Percentiles rank a stretch among this genome's conserved stretches.
These are phyloP conservation scores for Zaprionus vittiger DNA, from an alignment of 1,140 invertebrate genomes.

Conservation along the genomic window DNA sequence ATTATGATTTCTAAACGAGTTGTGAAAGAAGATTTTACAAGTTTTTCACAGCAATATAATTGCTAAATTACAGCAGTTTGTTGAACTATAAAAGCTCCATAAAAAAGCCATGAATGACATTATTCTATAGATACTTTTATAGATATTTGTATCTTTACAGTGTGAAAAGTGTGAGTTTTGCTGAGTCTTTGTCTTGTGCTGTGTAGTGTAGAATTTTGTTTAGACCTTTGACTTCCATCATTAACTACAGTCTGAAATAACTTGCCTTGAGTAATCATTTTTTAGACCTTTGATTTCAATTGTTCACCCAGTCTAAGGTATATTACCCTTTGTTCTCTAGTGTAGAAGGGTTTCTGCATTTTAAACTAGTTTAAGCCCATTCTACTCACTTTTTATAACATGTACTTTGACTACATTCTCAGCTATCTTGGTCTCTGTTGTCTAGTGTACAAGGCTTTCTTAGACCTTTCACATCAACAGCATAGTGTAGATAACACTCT, in stretches of 20 bases:
- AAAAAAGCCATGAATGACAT: background rate
- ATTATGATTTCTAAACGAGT: background rate
- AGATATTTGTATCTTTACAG: background rate
- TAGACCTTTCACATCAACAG: too few relatives aligned
- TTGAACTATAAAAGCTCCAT: background rate
- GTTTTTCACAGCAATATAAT: slow-evolving; percentile 2
- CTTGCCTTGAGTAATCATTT: too few relatives aligned
- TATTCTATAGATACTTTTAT: background rate
- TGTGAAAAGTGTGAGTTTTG: background rate
- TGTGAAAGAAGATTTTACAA: background rate
- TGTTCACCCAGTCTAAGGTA: too few relatives aligned
- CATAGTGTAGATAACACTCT: too few relatives aligned
- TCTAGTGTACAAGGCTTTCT: too few relatives aligned
- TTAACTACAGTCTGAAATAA: too few relatives aligned
- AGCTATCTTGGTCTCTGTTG: too few relatives aligned
- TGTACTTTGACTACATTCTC: background rate
- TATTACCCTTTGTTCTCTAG: too few relatives aligned
- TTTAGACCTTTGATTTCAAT: too few relatives aligned
- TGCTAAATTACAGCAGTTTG: background rate
- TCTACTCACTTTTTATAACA: background rate
- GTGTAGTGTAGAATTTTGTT: background rate
- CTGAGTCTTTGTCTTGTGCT: background rate
- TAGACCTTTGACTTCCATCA: background rate
- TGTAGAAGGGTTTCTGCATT: too few relatives aligned
- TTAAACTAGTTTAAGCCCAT: too few relatives aligned